A percentile compares a stretch with the other conserved stretches of the same genome.
These are phyloP conservation scores for Scaptomyza montana DNA, from an alignment of 1,140 invertebrate genomes.

Conservation along the genomic window DNA sequence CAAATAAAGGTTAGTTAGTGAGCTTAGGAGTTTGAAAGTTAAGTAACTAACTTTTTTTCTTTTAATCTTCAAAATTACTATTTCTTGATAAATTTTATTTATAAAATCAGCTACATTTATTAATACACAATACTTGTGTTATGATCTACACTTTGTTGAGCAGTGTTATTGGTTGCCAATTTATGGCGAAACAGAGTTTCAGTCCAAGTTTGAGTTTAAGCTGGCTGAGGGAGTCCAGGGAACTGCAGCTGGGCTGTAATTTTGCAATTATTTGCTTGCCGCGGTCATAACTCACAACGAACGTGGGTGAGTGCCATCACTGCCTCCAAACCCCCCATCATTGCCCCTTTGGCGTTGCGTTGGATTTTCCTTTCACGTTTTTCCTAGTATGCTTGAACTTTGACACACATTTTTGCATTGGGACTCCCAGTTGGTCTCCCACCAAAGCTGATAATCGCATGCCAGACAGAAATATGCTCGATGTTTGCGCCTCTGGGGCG, in stretches of 20 bases:
- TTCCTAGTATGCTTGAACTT: slow-evolving; percentile 67
- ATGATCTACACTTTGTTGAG: neutral
- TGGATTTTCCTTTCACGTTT: slow-evolving; percentile 71
- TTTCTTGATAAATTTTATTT: too few relatives aligned
- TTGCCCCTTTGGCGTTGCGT: slow-evolving; percentile 8
- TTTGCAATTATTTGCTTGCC: slow-evolving; percentile 79
- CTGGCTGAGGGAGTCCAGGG: slow-evolving; percentile 21
- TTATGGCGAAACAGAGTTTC: slow-evolving; percentile 16
- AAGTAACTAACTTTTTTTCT: too few relatives aligned
- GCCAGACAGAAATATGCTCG: slow-evolving; percentile 70
- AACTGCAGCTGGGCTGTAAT: slow-evolving; percentile 53
- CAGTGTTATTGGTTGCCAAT: slow-evolving; percentile 34
- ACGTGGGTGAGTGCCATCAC: slow-evolving; percentile 70
- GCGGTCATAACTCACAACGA: slow-evolving; percentile 73
- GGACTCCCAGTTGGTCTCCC: slow-evolving; percentile 29
- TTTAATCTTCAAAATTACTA: too few relatives aligned
- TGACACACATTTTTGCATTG: slow-evolving; percentile 73
- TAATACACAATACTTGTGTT: too few relatives aligned
- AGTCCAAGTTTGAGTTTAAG: slow-evolving; percentile 8
- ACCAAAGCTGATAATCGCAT: slow-evolving; percentile 73
- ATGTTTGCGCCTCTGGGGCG: slow-evolving; percentile 71
- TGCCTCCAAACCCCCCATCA: slow-evolving; percentile 19
- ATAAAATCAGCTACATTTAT: too few relatives aligned
- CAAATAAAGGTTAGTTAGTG: too few relatives aligned
- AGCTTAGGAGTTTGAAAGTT: too few relatives aligned